Evolutionary conservation across 2,888 invertebrate species (phyloP), one percentile per base, ranked within the genome.

Genomic region (Spilarctia lutea): DNA sequence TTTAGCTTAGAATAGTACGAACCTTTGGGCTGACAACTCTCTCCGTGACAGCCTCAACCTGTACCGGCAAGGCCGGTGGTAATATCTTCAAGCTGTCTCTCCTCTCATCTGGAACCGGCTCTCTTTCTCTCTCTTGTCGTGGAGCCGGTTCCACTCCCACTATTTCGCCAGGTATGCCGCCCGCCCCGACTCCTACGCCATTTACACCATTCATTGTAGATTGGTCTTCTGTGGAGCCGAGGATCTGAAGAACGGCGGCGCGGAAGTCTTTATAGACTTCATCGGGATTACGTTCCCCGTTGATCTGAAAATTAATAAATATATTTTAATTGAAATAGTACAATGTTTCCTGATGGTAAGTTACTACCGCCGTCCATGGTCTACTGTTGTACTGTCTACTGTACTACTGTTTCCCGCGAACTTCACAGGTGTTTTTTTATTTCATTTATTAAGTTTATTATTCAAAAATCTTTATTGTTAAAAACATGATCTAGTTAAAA

Each of bases 181-280:
- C 96, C 86, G 97, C 96, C 75, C 97, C 96, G 78, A 96, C 96
- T 0, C 96, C 96, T 8, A 94, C 94, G 73, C 97, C 97, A 84
- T 90, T 92, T 86, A 96, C 96, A 77, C 97, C 97, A 86, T 97
- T 97, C 78, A 96, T 93, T 71, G 96, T 96, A 2, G 96, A 93
- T 85, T 97, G 96, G 86, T 97, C 97, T 87, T 97, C 97, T 81
- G 97, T 96, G 66, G 96, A 94, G 39, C 97, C 98, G 33, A 98
- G 94, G 86, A 98, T 97, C 88, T 97, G 97, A 83, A 98, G 97
- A 16, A 98, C 97, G 4, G 98, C 97, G 18, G 97, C 96, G 72
- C 98, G 97, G 92, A 98, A 98, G 92, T 98, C 98, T 88, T 97
- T 97, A 94, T 98, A 98, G 18, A 98, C 98, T 87, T 98, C 98